These are phyloP conservation scores for Neodiprion fabricii DNA, from an alignment of 1,140 invertebrate genomes.

Conservation along the genomic window DNA sequence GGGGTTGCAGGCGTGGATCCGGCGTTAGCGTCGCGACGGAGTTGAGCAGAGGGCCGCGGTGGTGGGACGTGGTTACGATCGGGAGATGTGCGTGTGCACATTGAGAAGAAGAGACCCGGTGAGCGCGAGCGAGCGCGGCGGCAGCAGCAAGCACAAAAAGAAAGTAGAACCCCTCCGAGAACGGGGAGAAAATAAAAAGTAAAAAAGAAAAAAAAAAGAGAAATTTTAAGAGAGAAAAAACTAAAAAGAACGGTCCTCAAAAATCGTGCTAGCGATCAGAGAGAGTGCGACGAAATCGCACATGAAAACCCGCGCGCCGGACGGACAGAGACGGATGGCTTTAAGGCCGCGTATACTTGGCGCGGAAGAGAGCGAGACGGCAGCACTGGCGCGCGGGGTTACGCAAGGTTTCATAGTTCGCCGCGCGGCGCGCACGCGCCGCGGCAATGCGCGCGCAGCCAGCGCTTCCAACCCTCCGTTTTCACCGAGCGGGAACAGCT, in stretches of 20 bases:
- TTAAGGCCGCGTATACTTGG: no score
- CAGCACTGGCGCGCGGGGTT: no score
- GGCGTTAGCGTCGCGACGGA: constrained; percentile 28
- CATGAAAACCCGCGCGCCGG: constrained; percentile 9
- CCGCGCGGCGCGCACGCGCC: neutral
- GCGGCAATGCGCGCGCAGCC: constrained; percentile 26
- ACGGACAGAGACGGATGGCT: no score
- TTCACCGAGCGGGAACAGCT: neutral
- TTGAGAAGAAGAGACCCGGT: constrained; percentile 28
- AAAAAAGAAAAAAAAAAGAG: no score
- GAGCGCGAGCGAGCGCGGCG: constrained; percentile 19
- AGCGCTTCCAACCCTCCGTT: neutral
- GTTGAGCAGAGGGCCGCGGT: constrained; percentile 25
- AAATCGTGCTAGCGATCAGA: neutral
- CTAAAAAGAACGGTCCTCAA: neutral
- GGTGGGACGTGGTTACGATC: constrained; percentile 15
- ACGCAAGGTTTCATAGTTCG: no score
- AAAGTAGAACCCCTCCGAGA: no score
- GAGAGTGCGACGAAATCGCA: neutral
- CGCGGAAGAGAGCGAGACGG: no score
- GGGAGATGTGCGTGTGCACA: constrained; percentile 17
- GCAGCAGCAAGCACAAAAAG: neutral
- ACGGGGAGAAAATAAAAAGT: no score
- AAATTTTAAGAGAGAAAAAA: no score
- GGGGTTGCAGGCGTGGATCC: constrained; percentile 12